Conservation (phyloP, 2,888 invertebrate species). For the Platycheirus albimanus region DNA sequence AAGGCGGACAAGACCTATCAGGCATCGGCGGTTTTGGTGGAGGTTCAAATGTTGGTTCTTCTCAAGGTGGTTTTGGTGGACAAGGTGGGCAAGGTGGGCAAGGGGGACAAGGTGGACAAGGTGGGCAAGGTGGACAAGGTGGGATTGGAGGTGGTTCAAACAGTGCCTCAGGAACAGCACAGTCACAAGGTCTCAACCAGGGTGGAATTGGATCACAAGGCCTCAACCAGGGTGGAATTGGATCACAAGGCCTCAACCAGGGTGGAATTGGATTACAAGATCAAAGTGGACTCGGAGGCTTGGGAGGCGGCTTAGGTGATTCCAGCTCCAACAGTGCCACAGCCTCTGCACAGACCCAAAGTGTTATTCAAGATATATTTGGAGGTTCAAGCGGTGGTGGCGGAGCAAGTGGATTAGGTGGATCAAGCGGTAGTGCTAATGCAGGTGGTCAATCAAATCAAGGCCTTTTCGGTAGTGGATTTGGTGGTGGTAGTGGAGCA, state of each 20-base stretch:
- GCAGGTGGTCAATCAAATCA: neutral
- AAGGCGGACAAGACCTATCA: neutral
- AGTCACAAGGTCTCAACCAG: slow-evolving; percentile 16
- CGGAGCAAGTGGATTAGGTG: slow-evolving; percentile 44
- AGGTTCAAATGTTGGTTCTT: too few relatives aligned
- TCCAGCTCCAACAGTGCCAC: slow-evolving; percentile 17
- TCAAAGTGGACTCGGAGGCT: slow-evolving; percentile 12
- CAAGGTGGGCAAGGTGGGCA: slow-evolving; percentile 2
- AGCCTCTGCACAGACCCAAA: neutral
- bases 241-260: slow-evolving; percentile 12
- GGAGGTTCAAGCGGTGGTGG: slow-evolving; percentile 50
- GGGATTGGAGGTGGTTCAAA: too few relatives aligned
- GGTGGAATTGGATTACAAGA: slow-evolving; percentile 21
- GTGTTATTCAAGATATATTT: slow-evolving; percentile 29
- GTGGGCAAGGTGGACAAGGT: too few relatives aligned
- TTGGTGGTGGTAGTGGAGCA: slow-evolving; percentile 26
- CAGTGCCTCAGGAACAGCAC: neutral
- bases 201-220: slow-evolving; percentile 37
- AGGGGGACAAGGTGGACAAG: too few relatives aligned
- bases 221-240: neutral
- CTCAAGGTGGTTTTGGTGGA: slow-evolving; percentile 11
- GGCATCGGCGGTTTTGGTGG: neutral
- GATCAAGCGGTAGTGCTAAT: neutral
- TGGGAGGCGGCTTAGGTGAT: slow-evolving; percentile 1
- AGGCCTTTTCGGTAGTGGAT: neutral